phyloP scores from a whole-genome alignment of 2,797 vertebrate genomes.

The Platalea minor region DNA sequence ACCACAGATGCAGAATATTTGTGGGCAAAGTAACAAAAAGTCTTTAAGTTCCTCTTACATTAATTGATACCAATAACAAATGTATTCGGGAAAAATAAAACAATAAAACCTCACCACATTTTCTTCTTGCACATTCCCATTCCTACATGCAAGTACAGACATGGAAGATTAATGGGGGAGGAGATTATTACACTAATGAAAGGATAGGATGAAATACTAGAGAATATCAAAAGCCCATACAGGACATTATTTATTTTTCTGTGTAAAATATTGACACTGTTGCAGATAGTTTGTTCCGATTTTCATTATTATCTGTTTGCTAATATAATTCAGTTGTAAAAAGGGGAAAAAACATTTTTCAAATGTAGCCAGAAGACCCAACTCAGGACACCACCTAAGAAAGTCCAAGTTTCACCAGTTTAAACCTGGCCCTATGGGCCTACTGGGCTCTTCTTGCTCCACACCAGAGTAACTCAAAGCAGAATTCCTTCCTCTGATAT shows the following conservation, averaged over 20 bases:
- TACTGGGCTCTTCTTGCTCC: background rate
- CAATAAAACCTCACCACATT: background rate
- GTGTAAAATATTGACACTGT: background rate
- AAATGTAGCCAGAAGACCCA: background rate
- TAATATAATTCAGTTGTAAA: background rate
- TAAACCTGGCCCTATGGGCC: background rate
- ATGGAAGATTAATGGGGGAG: background rate
- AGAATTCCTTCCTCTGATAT: background rate
- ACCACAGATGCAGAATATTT: background rate
- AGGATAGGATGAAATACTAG: background rate
- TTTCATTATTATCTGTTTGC: background rate
- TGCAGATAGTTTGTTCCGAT: background rate
- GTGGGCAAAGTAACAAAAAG: background rate
- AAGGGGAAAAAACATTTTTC: background rate
- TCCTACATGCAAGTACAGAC: background rate
- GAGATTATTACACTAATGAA: constrained; percentile 8
- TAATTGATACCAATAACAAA: background rate
- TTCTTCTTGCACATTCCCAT: background rate
- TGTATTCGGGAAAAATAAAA: background rate
- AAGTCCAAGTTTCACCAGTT: background rate
- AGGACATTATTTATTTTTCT: background rate
- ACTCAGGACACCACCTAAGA: background rate
- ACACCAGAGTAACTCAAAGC: background rate
- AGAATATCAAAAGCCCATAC: background rate
- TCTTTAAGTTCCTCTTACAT: background rate